phyloP scores from a whole-genome alignment of 2,888 invertebrate species.

The Cerastis rubricosa region DNA sequence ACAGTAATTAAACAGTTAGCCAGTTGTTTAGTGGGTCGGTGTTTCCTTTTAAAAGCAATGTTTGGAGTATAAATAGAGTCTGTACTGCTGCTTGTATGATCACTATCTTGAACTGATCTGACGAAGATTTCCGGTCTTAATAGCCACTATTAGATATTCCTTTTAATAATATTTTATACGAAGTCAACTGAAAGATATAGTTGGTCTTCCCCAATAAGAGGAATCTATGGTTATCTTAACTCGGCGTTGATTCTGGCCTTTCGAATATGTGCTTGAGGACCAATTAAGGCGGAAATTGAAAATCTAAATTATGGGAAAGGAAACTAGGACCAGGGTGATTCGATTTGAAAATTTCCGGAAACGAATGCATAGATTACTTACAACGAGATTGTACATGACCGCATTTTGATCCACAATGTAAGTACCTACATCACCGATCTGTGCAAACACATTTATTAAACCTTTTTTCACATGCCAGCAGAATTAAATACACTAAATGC shows the following conservation, averaged over 20 bases:
- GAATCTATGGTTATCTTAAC: too few relatives aligned
- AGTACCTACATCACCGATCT: background rate
- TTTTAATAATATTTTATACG: conserved; percentile 23
- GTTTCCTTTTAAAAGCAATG: conserved; percentile 49
- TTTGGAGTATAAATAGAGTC: conserved; percentile 27
- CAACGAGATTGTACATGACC: background rate
- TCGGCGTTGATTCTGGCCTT: background rate
- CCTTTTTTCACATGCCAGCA: background rate
- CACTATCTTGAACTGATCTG: conserved; percentile 38
- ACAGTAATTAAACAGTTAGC: conserved; percentile 44
- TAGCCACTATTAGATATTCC: conserved; percentile 22
- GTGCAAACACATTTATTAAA: background rate
- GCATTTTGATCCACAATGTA: background rate
- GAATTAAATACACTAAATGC: background rate
- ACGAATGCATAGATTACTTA: background rate
- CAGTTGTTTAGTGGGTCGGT: conserved; percentile 52
- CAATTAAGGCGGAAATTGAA: background rate
- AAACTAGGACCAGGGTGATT: background rate
- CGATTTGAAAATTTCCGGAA: background rate
- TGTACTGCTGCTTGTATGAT: conserved; percentile 22
- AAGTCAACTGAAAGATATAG: conserved; percentile 12
- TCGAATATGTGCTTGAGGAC: background rate
- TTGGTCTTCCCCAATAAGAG: background rate
- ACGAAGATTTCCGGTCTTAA: conserved; percentile 39
- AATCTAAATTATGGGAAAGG: background rate